Percentiles rank a stretch among this genome's conserved stretches.
Evolutionary conservation across 2,888 invertebrate genomes (phyloP).

Genomic region (Lasiommata megera): DNA sequence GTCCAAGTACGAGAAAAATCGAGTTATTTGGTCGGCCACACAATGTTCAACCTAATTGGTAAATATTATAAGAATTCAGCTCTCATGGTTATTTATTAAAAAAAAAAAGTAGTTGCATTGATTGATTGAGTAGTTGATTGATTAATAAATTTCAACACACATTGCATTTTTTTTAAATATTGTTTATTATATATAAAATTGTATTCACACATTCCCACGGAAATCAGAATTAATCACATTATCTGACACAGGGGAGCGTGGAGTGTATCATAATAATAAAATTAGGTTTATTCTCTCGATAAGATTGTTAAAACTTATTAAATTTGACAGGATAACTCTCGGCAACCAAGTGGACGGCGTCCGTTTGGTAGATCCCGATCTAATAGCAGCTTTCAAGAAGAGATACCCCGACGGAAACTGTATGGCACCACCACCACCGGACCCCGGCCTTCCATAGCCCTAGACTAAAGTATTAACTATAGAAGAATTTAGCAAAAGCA

Average conservation of each 20-base stretch:
- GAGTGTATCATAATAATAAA: too few relatives aligned
- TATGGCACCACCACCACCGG: constrained; percentile 87
- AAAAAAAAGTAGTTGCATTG: too few relatives aligned
- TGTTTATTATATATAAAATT: too few relatives aligned
- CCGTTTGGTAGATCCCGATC: constrained; percentile 93
- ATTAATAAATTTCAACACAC: not conserved
- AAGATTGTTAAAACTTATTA: too few relatives aligned
- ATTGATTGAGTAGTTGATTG: too few relatives aligned
- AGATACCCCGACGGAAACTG: constrained; percentile 94
- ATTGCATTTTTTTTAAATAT: too few relatives aligned
- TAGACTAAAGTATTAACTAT: not conserved
- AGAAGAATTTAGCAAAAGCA: not conserved
- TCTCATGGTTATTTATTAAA: too few relatives aligned
- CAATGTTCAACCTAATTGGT: constrained; percentile 99
- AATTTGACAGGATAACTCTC: constrained; percentile 86
- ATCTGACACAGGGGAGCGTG: too few relatives aligned
- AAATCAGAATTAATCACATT: too few relatives aligned
- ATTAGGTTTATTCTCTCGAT: too few relatives aligned
- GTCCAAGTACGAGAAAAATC: constrained; percentile 98
- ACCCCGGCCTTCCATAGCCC: constrained; percentile 54
- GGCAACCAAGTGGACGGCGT: constrained; percentile 99
- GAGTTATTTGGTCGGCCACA: constrained; percentile 98
- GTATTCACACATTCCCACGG: too few relatives aligned
- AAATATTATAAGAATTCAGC: too few relatives aligned
- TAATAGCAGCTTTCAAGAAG: constrained; percentile 93